Conservation (phyloP, 2,888 invertebrate species). For the Plebejus anna region DNA sequence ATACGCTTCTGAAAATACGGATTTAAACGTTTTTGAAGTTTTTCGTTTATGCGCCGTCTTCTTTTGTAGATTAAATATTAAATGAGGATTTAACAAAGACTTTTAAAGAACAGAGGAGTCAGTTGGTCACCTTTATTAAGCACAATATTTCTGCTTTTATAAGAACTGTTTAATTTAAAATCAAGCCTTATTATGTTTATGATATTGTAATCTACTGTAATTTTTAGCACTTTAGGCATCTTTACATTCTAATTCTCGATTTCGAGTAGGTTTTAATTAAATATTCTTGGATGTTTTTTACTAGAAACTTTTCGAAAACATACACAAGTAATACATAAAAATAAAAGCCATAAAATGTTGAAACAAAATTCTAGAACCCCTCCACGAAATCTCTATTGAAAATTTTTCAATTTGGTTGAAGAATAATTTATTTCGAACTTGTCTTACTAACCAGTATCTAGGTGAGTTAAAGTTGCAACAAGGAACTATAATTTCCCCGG, state of each 20-base stretch:
- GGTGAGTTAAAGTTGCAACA: slow-evolving; percentile 69
- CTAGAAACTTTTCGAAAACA: too few relatives aligned
- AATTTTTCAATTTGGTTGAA: slow-evolving; percentile 53
- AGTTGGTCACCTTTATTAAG: too few relatives aligned
- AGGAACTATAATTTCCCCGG: slow-evolving; percentile 78
- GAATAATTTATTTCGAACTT: slow-evolving; percentile 60
- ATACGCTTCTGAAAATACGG: slow-evolving; percentile 18
- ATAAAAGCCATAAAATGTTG: not conserved
- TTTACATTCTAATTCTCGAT: too few relatives aligned
- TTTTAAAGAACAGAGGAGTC: not conserved
- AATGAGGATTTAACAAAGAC: not conserved
- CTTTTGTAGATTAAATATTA: not conserved
- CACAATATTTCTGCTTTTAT: too few relatives aligned
- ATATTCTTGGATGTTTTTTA: too few relatives aligned
- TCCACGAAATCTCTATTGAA: slow-evolving; percentile 35
- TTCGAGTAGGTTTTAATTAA: too few relatives aligned
- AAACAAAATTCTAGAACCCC: not conserved
- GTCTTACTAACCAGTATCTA: slow-evolving; percentile 61
- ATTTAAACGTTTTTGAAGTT: slow-evolving; percentile 21
- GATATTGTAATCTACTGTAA: too few relatives aligned
- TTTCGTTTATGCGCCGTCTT: not conserved
- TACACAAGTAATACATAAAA: not conserved
- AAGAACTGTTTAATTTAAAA: too few relatives aligned
- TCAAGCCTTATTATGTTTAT: too few relatives aligned
- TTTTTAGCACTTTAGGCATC: too few relatives aligned